Base-by-base conservation (phyloP, 2,888 invertebrate genomes). In the Stegana nigrithorax region DNA sequence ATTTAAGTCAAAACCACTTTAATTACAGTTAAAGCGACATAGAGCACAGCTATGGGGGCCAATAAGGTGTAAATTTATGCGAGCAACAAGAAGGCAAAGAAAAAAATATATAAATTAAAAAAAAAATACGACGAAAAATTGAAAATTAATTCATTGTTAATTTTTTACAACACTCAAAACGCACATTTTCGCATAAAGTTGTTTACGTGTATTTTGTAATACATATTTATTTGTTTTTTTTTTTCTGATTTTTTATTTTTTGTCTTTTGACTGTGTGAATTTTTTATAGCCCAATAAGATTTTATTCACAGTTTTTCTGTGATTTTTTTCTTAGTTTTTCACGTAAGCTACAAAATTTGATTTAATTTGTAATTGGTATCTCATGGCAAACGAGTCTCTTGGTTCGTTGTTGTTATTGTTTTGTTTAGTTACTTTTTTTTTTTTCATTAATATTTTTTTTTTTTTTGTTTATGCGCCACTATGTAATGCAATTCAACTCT, bases 11-110 rank as follows among this genome's bases (percentile, higher is more conserved):
- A 78, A 78, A 77, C 76, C 75, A 79, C 78, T 78, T 78, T 70
- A 71, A 71, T 77, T 51, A 51, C 23, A 45, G 4, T 7, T 10
- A 21, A 45, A 17, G 17, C 14, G 17, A 17, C 14, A 10, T 39
- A 10, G 17, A 39, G 39, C 23, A 23, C 25, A 67, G 70, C 76
- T 78, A 82, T 82, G 82, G 81, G 81, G 82, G 82, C 79, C 82
- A 82, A 82, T 82, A 83, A 81, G 81, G 83, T 82, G 82, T 83
- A 83, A 83, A 83, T 82, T 82, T 82, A 78, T 74, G 76, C 78
- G 67, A 23, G 47, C 60, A 64, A 47, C 45, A 59, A 47, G 50
- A 61, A 44, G 51, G 61, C 42, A 62, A 59, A 58, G 55, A 62
- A 57, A 67, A 64, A 63, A 63, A 72, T 75, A 66, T 73, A 66